A percentile compares a stretch with the other conserved stretches of the same genome.
These are phyloP conservation scores for Drosophila leontia DNA, from an alignment of 1,140 invertebrate genomes.

Conservation along the genomic window DNA sequence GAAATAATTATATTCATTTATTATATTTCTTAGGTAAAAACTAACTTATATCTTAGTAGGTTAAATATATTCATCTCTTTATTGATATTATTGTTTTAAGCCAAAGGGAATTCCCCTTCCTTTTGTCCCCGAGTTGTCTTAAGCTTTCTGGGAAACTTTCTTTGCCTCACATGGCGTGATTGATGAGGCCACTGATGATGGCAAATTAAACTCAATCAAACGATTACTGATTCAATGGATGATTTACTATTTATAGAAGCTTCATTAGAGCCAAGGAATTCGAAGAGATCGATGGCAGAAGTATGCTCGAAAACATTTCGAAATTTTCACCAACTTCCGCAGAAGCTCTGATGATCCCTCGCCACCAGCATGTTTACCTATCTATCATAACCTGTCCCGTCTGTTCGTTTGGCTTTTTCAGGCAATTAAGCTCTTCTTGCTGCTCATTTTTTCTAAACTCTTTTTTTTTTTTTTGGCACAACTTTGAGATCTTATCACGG, in stretches of 20 bases:
- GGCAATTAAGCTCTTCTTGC: conserved; percentile 51
- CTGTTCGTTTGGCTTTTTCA: conserved; percentile 4
- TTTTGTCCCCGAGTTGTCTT: conserved; percentile 7
- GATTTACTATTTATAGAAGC: conserved; percentile 38
- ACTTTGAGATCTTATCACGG: conserved; percentile 51
- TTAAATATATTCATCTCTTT: conserved; percentile 2
- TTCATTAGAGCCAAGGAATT: conserved; percentile 19
- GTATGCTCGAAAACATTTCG: conserved; percentile 5
- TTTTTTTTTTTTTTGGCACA: conserved; percentile 42
- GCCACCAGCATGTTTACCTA: conserved; percentile 20
- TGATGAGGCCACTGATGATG: conserved; percentile 40
- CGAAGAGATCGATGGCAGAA: conserved; percentile 25
- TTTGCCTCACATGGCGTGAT: conserved; percentile 34
- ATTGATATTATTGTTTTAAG: conserved; percentile 13
- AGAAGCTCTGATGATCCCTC: conserved; percentile 24
- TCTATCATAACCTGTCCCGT: conserved; percentile 47
- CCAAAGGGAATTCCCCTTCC: conserved; percentile 24
- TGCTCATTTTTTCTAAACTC: conserved; percentile 42
- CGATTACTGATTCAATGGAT: conserved; percentile 34
- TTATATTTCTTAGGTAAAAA: neutral
- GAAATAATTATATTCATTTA: neutral
- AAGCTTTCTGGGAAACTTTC: conserved; percentile 36
- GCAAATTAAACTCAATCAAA: conserved; percentile 41
- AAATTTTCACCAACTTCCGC: conserved; percentile 25
- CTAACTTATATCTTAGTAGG: neutral